Base-by-base conservation (phyloP, 2,888 invertebrate genomes). In the Acleris laterana region DNA sequence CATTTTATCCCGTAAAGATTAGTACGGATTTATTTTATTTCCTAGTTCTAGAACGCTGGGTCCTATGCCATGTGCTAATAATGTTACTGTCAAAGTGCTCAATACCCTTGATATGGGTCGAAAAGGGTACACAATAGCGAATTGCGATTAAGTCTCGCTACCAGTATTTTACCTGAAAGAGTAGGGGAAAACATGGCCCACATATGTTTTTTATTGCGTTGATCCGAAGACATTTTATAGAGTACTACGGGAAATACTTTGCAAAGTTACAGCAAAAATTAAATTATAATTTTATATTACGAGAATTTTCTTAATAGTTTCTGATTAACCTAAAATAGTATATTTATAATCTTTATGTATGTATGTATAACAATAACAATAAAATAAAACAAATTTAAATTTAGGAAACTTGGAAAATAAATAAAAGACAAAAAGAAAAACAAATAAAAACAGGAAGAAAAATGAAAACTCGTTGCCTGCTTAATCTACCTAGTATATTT, bases 31-130 rank as follows among this genome's bases (percentile, higher is more conserved):
- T 78, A 80, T 84, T 83, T 80, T 83, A 82, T 81, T 81, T 75
- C 75, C 75, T 77, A 78, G 76, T 78, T 80, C 76, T 74, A 75
- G 74, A 77, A 72, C 72, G 64, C 72, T 70, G 72, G 72, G 75
- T 78, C 78, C 72, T 74, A 78, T 81, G 79, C 82, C 84, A 80
- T 77, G 85, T 87, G 87, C 83, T 87, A 87, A 87, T 87, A 88
- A 88, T 86, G 87, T 83, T 84, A 83, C 84, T 85, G 88, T 87
- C 87, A 87, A 84, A 84, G 77, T 81, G 82, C 75, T 80, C 77
- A 74, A 77, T 77, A 79, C 73, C 77, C 78, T 82, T 88, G 88
- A 88, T 79, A 77, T 82, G 87, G 88, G 88, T 88, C 84, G 78
- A 78, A 81, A 83, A 81, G 83, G 87, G 83, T 83, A 82, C 85